Evolutionary conservation across 2,888 invertebrate genomes (phyloP), one percentile per base, ranked within the genome.

Genomic region (Lutraria lutraria): DNA sequence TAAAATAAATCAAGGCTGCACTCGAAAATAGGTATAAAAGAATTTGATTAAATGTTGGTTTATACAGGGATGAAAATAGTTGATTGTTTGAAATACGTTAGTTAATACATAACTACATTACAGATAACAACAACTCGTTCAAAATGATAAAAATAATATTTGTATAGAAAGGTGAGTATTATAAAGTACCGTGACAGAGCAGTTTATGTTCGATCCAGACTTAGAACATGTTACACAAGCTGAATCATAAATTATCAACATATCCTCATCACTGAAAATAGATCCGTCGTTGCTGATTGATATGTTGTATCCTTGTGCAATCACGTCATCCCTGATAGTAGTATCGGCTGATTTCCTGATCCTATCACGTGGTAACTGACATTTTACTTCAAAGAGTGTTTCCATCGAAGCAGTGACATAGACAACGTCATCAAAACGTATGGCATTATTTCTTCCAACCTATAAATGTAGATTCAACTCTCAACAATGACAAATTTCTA

Each of bases 231-330:
- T 84, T 10, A 88, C 81, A 84, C 88, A 88, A 13, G 21, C 56
- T 8, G 88, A 80, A 54, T 88, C 88, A 43, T 79, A 84, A 15
- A 88, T 88, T 15, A 88, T 56, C 2, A 88, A 29, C 0, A 34
- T 29, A 29, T 81, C 81, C 15, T 60, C 83, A 21, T 43, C 53
- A 54, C 88, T 84, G 34, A 56, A 88, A n/a, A n/a, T 19, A n/a
- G n/a, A 52, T 13, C 88, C 84, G 43, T 88, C 83, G n/a, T 88
- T 88, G 31, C 84, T 88, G 52, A 88, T 29, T 0, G 88, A 84
- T 12, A 83, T 80, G 10, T 34, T 16, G 63, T 81, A 88, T n/a
- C 84, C 84, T 16, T 54, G 25, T 10, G 88, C 88, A 25, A 88
- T 25, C 12, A 12, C 4, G 21, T 19, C 52, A 29, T 83, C 80